A percentile compares a stretch with the other conserved stretches of the same genome.
These are phyloP conservation scores for Acronicta alni DNA, from an alignment of 2,888 invertebrate species.

Conservation along the genomic window DNA sequence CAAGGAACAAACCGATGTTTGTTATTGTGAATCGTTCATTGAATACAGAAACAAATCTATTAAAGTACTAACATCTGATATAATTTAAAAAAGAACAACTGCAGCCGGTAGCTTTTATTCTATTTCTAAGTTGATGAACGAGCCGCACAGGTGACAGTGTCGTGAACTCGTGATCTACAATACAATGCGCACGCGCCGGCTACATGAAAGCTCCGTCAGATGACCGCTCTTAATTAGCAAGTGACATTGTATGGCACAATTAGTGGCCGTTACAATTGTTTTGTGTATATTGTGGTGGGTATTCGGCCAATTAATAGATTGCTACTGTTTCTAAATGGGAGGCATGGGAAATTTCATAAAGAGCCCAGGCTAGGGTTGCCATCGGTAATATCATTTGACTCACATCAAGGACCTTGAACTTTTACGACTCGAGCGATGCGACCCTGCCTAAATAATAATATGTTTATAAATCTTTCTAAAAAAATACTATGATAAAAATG, in stretches of 20 bases:
- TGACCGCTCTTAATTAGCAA: constrained; percentile 66
- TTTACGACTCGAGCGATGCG: no score
- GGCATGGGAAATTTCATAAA: constrained; percentile 15
- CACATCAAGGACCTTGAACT: no score
- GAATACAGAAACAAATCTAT: background rate
- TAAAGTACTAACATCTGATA: background rate
- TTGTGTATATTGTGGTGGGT: constrained; percentile 41
- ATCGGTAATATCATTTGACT: no score
- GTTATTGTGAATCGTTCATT: background rate
- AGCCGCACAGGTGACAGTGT: constrained; percentile 42
- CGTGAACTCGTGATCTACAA: constrained; percentile 64
- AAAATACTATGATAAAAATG: no score
- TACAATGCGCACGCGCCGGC: constrained; percentile 62
- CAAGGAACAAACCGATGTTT: no score
- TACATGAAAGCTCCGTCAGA: constrained; percentile 61
- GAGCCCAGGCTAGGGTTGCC: no score
- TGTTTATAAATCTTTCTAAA: no score
- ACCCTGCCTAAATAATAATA: no score
- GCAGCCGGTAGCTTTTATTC: background rate
- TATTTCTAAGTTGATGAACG: constrained; percentile 27
- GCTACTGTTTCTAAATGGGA: constrained; percentile 7
- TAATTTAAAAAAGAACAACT: constrained; percentile 1
- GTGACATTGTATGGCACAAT: constrained; percentile 71
- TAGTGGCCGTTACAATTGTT: constrained; percentile 45
- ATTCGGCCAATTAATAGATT: constrained; percentile 47